Conservation (phyloP, 2,888 invertebrate species). For the Cheilosia vernalis region DNA sequence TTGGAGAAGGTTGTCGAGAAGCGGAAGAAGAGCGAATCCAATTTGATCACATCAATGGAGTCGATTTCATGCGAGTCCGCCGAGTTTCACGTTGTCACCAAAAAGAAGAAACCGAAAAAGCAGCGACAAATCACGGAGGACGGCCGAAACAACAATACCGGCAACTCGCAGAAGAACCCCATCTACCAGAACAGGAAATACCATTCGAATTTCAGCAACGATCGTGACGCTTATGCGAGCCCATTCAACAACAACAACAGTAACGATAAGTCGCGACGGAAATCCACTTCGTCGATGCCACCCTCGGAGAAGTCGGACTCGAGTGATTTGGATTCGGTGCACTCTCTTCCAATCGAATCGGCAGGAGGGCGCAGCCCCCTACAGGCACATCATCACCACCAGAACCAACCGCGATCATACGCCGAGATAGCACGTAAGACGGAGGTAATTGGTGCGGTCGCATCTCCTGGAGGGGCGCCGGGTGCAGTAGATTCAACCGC, state of each 20-base stretch:
- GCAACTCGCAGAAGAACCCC: conserved; percentile 54
- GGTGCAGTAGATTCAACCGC: conserved; percentile 53
- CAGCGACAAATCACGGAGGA: conserved; percentile 81
- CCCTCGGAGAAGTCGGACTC: conserved; percentile 94
- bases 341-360: conserved; percentile 89
- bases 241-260: conserved; percentile 75
- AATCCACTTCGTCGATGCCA: conserved; percentile 91
- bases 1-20: conserved; percentile 75
- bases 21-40: conserved; percentile 75
- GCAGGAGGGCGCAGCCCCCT: conserved; percentile 76
- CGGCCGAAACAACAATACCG: conserved; percentile 41
- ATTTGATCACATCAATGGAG: conserved; percentile 78
- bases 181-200: conserved; percentile 74
- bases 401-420: conserved; percentile 86
- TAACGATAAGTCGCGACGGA: conserved; percentile 84
- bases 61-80: conserved; percentile 80
- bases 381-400: conserved; percentile 75
- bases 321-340: conserved; percentile 92
- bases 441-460: conserved; percentile 61
- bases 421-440: conserved; percentile 90
- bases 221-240: conserved; percentile 76
- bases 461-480: conserved; percentile 15
- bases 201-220: conserved; percentile 76
- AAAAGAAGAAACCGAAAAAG: conserved; percentile 91
- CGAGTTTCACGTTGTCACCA: conserved; percentile 93